Conservation (phyloP, 2,797 vertebrate genomes). For the Pantherophis vulpinus region DNA sequence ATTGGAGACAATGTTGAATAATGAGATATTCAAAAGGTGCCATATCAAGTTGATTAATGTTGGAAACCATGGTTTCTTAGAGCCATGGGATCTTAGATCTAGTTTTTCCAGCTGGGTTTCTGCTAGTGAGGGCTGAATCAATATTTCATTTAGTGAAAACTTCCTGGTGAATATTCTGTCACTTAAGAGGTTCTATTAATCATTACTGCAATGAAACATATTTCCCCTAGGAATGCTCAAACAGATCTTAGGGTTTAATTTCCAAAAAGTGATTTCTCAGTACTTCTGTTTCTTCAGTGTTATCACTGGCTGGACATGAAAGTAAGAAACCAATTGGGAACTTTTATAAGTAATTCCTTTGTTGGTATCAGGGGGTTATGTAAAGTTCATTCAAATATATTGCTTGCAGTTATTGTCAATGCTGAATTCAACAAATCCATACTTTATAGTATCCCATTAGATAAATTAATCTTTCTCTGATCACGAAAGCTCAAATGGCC, state of each 20-base stretch:
- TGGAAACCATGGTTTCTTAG: slow-evolving; percentile 61
- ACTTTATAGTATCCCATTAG: slow-evolving; percentile 64
- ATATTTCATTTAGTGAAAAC: slow-evolving; percentile 91
- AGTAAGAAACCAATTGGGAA: slow-evolving; percentile 75
- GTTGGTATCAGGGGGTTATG: slow-evolving; percentile 83
- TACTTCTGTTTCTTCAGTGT: slow-evolving; percentile 84
- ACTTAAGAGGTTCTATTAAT: slow-evolving; percentile 82
- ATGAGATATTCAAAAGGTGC: slow-evolving; percentile 47
- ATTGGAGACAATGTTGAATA: slow-evolving; percentile 44
- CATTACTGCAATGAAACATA: slow-evolving; percentile 73
- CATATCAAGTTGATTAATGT: slow-evolving; percentile 66
- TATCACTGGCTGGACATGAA: slow-evolving; percentile 88
- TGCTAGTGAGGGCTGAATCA: slow-evolving; percentile 68
- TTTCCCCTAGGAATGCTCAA: slow-evolving; percentile 75
- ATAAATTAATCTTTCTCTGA: slow-evolving; percentile 68
- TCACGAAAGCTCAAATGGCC: slow-evolving; percentile 48
- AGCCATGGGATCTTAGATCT: slow-evolving; percentile 62
- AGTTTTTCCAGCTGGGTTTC: slow-evolving; percentile 74
- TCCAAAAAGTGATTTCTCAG: slow-evolving; percentile 77
- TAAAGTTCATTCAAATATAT: slow-evolving; percentile 83
- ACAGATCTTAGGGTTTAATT: slow-evolving; percentile 75
- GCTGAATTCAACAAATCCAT: slow-evolving; percentile 68
- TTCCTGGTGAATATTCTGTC: slow-evolving; percentile 86
- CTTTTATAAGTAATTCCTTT: slow-evolving; percentile 82
- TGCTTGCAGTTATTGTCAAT: slow-evolving; percentile 69